These are phyloP conservation scores for Oophaga sylvatica DNA, from an alignment of 2,797 vertebrate species.

Conservation along the genomic window DNA sequence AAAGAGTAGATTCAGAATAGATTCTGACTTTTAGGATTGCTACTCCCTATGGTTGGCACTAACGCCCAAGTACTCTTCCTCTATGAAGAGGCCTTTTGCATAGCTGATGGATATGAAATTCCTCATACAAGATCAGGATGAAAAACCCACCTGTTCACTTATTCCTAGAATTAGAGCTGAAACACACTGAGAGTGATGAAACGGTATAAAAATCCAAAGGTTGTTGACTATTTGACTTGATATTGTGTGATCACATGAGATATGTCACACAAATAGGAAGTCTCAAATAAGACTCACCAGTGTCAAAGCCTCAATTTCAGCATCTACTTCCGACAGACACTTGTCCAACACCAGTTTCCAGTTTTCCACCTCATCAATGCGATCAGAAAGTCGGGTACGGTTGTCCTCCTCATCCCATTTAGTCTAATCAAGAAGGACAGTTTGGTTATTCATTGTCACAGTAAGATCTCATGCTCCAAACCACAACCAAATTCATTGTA, in stretches of 20 bases:
- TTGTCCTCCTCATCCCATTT: conserved; percentile 86
- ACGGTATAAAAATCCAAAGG: background rate
- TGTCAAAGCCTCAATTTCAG: conserved; percentile 85
- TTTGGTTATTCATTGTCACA: background rate
- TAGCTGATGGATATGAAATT: too few species aligned
- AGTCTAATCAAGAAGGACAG: conserved; percentile 73
- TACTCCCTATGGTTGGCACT: too few species aligned
- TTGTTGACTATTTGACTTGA: background rate
- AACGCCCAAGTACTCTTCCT: too few species aligned
- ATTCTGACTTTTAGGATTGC: too few species aligned
- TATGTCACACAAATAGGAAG: background rate
- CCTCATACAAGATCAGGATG: too few species aligned
- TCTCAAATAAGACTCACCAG: conserved; percentile 74
- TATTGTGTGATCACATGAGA: background rate
- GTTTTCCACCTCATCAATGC: conserved; percentile 77
- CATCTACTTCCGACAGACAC: conserved; percentile 81
- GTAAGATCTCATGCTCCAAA: background rate
- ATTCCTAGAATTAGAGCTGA: background rate
- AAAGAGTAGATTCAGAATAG: too few species aligned
- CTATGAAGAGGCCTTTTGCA: too few species aligned
- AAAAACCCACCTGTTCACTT: background rate
- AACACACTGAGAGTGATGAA: background rate
- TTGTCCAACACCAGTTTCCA: conserved; percentile 84
- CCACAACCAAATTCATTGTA: background rate
- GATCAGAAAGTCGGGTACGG: conserved; percentile 78